A percentile compares a stretch with the other conserved stretches of the same genome.
phyloP scores from a whole-genome alignment of 2,797 vertebrate species.

The Poeciliopsis paucimaculata region DNA sequence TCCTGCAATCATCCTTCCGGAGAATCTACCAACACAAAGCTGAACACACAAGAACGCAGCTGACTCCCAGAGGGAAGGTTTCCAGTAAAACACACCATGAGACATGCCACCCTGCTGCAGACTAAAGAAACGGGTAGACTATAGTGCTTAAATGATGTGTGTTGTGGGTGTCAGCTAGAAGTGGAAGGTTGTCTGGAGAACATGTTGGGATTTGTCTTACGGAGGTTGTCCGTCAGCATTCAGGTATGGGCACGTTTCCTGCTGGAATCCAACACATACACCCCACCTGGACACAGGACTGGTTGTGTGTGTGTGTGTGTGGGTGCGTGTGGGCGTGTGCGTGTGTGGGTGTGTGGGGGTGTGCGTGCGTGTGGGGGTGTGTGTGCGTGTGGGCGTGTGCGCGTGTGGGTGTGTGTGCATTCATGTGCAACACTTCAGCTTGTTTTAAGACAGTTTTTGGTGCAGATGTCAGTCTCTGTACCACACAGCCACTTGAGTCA shows the following conservation, averaged over 20 bases:
- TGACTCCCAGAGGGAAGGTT: conserved; percentile 9
- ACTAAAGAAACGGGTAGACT: conserved; percentile 23
- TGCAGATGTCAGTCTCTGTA: neutral
- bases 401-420: neutral
- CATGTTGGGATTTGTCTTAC: conserved; percentile 65
- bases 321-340: neutral
- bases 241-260: conserved; percentile 50
- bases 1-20: neutral
- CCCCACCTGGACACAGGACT: conserved; percentile 18
- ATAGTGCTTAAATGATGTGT: neutral
- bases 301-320: neutral
- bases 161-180: conserved; percentile 6
- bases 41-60: conserved; percentile 5
- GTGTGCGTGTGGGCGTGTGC: neutral
- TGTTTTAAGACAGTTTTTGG: neutral
- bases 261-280: conserved; percentile 31
- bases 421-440: neutral
- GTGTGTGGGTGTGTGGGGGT: neutral
- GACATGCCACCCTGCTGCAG: neutral
- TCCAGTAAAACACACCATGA: conserved; percentile 6
- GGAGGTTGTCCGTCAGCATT: conserved; percentile 49
- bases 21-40: conserved; percentile 6
- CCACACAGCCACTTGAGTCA: neutral
- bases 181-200: conserved; percentile 38
- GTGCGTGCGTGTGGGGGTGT: neutral